Conservation (phyloP, 2,797 vertebrate genomes). For the Coreius guichenoti region DNA sequence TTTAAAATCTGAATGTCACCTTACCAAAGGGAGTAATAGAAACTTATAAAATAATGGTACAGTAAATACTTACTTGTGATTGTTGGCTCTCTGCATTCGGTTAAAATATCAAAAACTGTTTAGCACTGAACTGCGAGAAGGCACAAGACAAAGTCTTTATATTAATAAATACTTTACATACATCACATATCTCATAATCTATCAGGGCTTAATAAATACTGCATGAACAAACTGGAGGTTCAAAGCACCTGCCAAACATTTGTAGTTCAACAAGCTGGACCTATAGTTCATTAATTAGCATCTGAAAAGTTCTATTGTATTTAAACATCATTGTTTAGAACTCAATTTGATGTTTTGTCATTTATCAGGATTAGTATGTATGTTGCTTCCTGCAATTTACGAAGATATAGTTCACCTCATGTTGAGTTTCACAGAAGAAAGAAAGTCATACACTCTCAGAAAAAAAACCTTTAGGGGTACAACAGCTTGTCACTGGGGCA, state of each 20-base stretch:
- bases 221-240: neutral
- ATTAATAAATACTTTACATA: slow-evolving; percentile 26
- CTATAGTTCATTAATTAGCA: neutral
- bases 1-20: neutral
- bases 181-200: neutral
- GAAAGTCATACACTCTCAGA: neutral
- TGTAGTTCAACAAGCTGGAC: neutral
- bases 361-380: neutral
- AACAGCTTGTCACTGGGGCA: no score
- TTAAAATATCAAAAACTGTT: slow-evolving; percentile 47
- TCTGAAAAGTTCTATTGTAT: neutral
- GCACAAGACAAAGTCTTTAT: slow-evolving; percentile 45
- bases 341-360: neutral
- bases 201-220: neutral
- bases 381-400: neutral
- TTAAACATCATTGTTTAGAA: neutral
- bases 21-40: neutral
- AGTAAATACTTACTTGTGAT: slow-evolving; percentile 50
- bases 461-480: no score
- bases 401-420: neutral
- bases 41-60: neutral
- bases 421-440: neutral
- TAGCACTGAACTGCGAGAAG: slow-evolving; percentile 43
- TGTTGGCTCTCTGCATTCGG: neutral
- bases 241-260: neutral